Percentiles rank a stretch among this genome's conserved stretches.
Evolutionary conservation across 2,888 invertebrate genomes (phyloP).

Genomic region (Mellilla xanthometata): DNA sequence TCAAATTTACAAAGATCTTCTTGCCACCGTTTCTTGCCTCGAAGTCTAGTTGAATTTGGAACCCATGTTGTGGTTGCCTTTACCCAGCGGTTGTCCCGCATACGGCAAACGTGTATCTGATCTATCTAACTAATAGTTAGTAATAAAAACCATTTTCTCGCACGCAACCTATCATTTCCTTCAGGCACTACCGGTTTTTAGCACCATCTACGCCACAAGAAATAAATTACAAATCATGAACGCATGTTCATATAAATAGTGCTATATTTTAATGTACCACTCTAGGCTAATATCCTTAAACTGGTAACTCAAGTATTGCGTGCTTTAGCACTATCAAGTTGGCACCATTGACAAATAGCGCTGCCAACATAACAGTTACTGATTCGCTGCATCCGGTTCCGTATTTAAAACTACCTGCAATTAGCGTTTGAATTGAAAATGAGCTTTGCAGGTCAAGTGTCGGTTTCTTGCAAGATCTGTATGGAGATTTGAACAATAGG

Average conservation of each 20-base stretch:
- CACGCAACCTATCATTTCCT: background rate
- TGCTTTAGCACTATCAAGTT: constrained; percentile 40
- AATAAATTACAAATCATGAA: constrained; percentile 3
- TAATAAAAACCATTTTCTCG: background rate
- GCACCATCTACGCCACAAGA: background rate
- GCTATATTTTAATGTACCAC: constrained; percentile 20
- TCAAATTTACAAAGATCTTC: too few species aligned
- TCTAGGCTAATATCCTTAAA: constrained; percentile 6
- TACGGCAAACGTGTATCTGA: too few species aligned
- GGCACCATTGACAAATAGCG: constrained; percentile 62
- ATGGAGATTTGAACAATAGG: too few species aligned
- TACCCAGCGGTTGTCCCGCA: too few species aligned
- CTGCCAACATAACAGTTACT: constrained; percentile 49
- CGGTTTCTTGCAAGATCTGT: too few species aligned
- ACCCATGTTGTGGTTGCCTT: too few species aligned
- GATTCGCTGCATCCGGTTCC: constrained; percentile 42
- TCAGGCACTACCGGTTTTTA: background rate
- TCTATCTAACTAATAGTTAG: too few species aligned
- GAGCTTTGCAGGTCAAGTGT: constrained; percentile 26
- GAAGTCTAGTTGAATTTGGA: too few species aligned
- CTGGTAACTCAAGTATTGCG: constrained; percentile 47
- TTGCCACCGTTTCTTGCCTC: too few species aligned
- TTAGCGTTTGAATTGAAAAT: constrained; percentile 23
- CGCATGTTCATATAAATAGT: constrained; percentile 9
- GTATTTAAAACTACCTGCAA: constrained; percentile 25